Evolutionary conservation across 2,888 invertebrate species (phyloP).

Genomic region (Cephalotes varians): DNA sequence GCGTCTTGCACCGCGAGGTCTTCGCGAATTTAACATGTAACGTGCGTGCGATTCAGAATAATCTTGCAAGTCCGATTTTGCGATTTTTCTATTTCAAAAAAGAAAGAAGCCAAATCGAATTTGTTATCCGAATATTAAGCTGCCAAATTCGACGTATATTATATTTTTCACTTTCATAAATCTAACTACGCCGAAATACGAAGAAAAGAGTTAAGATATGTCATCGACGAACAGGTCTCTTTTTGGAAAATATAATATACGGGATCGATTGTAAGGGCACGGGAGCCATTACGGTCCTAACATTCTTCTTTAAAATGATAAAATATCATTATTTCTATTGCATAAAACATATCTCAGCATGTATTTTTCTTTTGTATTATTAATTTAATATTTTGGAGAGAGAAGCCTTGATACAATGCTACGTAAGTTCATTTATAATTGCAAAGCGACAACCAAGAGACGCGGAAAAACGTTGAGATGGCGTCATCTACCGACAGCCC

Average conservation of each 20-base stretch:
- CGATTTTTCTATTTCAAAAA: not conserved
- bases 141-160: not conserved
- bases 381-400: not conserved
- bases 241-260: not conserved
- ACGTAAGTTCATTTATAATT: not conserved
- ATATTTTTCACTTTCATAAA: not conserved
- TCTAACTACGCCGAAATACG: not conserved
- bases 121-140: not conserved
- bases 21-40: conserved; percentile 25
- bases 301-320: too few species aligned
- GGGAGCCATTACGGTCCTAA: too few species aligned
- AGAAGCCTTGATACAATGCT: not conserved
- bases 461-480: not conserved
- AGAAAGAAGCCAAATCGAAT: not conserved
- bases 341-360: too few species aligned
- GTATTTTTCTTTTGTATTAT: not conserved
- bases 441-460: not conserved
- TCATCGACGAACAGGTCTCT: not conserved
- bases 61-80: conserved; percentile 2
- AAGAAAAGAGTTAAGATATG: not conserved
- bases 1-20: conserved; percentile 44
- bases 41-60: not conserved
- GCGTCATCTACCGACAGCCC: conserved; percentile 6
- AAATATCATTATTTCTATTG: too few species aligned
- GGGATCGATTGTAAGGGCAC: too few species aligned